Conservation (phyloP, 2,888 invertebrate species). For the Cryptocheilus praepositus region DNA sequence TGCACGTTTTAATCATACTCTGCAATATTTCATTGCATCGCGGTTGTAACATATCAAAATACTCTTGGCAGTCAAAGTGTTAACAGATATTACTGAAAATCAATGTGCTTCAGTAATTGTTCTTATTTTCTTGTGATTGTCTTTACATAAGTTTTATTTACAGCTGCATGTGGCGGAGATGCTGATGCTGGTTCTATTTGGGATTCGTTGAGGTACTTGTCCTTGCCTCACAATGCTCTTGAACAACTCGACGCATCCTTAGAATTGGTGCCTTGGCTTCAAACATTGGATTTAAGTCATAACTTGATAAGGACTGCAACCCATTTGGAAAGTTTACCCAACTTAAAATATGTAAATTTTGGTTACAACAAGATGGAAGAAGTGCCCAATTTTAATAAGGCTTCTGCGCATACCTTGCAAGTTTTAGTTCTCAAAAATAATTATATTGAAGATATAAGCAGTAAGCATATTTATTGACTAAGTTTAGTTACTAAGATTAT, state of each 20-base stretch:
- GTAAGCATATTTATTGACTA: slow-evolving; percentile 54
- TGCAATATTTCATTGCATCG: no score
- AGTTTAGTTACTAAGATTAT: not conserved
- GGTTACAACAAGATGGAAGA: slow-evolving; percentile 79
- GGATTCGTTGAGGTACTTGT: slow-evolving; percentile 78
- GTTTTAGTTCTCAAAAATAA: slow-evolving; percentile 80
- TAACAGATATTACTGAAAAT: no score
- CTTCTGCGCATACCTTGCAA: slow-evolving; percentile 77
- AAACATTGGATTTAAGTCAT: slow-evolving; percentile 81
- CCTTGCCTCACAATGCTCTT: slow-evolving; percentile 79
- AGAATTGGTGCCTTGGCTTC: slow-evolving; percentile 79
- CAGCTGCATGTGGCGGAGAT: slow-evolving; percentile 78
- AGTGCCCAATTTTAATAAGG: slow-evolving; percentile 78
- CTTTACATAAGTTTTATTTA: not conserved
- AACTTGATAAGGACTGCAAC: slow-evolving; percentile 78
- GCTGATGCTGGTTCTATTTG: slow-evolving; percentile 79
- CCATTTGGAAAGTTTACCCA: slow-evolving; percentile 78
- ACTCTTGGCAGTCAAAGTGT: no score
- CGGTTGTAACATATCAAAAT: no score
- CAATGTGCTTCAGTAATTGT: no score
- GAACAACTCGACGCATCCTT: slow-evolving; percentile 77
- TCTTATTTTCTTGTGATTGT: no score
- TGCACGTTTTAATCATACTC: no score
- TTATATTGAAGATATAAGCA: slow-evolving; percentile 79
- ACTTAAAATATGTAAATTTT: slow-evolving; percentile 80